Evolutionary conservation across 2,113 vertebrate species (phyloP).

Genomic region (Mobula hypostoma): DNA sequence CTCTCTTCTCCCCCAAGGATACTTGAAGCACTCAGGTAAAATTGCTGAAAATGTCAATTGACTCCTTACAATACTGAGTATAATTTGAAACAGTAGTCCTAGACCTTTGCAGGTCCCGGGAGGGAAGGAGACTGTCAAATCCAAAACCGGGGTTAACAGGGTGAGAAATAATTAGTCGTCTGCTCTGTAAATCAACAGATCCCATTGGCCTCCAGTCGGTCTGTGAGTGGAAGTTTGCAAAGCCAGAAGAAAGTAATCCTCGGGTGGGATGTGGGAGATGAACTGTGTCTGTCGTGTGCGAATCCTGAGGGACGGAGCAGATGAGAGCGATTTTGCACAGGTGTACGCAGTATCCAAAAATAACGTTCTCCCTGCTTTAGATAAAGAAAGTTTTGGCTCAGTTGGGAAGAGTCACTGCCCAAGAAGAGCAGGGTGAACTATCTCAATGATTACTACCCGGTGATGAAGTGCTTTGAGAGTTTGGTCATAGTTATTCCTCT

Average conservation of each 20-base stretch:
- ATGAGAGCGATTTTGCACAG: too few relatives aligned
- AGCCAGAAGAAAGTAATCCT: not conserved
- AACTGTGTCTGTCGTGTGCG: not conserved
- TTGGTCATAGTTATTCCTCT: too few relatives aligned
- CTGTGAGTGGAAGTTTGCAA: not conserved
- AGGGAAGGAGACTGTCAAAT: not conserved
- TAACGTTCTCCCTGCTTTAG: not conserved
- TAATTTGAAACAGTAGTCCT: conserved; percentile 14
- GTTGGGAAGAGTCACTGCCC: too few relatives aligned
- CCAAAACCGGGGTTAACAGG: not conserved
- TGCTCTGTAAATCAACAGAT: not conserved
- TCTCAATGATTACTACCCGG: too few relatives aligned
- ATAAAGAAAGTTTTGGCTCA: not conserved
- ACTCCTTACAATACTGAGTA: not conserved
- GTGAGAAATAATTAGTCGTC: conserved; percentile 5
- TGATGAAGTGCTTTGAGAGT: too few relatives aligned
- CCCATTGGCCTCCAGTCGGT: not conserved
- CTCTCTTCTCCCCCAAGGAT: not conserved
- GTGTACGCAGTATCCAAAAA: not conserved
- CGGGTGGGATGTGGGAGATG: not conserved
- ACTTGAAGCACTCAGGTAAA: not conserved
- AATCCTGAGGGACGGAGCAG: not conserved
- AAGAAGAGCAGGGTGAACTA: too few relatives aligned
- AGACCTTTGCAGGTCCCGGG: conserved; percentile 2
- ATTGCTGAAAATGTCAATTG: conserved; percentile 29